These are phyloP conservation scores for Cephalopterus ornatus DNA, from an alignment of 2,113 vertebrate species.

Conservation along the genomic window DNA sequence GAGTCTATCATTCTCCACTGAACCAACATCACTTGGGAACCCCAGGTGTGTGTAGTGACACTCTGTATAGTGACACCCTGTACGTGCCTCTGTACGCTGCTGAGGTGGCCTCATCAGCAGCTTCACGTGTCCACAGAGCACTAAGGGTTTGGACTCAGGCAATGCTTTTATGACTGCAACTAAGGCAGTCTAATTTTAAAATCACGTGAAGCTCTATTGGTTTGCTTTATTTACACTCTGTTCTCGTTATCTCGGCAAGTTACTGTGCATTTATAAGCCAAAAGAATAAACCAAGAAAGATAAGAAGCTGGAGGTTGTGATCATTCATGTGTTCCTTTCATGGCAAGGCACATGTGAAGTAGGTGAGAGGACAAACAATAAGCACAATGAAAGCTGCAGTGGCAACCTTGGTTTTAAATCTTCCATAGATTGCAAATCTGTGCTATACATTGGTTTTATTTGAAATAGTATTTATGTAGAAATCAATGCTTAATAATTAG, in stretches of 20 bases:
- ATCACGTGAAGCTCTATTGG: background rate
- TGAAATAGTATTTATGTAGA: background rate
- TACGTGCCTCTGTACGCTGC: background rate
- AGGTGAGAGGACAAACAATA: constrained; percentile 17
- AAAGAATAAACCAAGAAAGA: background rate
- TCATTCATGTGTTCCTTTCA: background rate
- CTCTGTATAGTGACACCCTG: background rate
- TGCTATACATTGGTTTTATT: background rate
- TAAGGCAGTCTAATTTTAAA: background rate
- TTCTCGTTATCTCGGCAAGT: constrained; percentile 12
- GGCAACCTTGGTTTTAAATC: background rate
- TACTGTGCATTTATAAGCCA: background rate
- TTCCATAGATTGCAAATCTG: background rate
- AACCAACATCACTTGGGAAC: rapidly evolving
- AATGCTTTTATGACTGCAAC: background rate
- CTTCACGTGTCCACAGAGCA: background rate
- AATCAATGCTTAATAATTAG: background rate
- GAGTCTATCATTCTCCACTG: background rate
- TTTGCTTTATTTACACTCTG: constrained; percentile 56
- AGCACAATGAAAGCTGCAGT: background rate
- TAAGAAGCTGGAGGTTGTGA: background rate
- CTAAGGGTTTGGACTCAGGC: background rate
- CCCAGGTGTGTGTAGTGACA: background rate
- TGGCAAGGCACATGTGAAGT: background rate
- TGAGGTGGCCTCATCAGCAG: background rate